Percentiles rank a stretch among this genome's conserved stretches.
Evolutionary conservation across 1,140 invertebrate species (phyloP).

Genomic region (Drosophila pectinifera): DNA sequence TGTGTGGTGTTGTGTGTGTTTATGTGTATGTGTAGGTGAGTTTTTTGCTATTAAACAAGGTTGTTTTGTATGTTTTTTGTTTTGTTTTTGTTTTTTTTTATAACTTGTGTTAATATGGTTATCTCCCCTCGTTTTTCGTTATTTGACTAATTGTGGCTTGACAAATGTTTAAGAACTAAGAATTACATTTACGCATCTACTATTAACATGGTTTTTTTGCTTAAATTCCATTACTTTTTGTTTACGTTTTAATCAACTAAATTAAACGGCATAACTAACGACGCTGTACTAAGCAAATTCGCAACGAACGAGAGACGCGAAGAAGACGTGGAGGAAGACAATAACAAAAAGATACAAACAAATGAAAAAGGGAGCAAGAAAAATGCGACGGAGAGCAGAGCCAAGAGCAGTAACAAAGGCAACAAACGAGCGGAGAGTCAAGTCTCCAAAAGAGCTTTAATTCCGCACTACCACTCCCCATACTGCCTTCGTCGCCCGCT

Average conservation of each 20-base stretch:
- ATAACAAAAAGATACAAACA: constrained; percentile 46
- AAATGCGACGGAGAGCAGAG: constrained; percentile 22
- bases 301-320: constrained; percentile 50
- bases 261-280: constrained; percentile 81
- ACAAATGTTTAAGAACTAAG: constrained; percentile 66
- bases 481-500: constrained; percentile 31
- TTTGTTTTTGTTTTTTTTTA: constrained; percentile 27
- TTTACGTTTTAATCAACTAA: constrained; percentile 76
- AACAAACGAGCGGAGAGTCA: constrained; percentile 38
- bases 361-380: constrained; percentile 26
- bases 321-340: constrained; percentile 38
- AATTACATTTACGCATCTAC: constrained; percentile 66
- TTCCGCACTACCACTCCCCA: constrained; percentile 17
- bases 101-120: constrained; percentile 39
- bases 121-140: constrained; percentile 53
- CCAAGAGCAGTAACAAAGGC: constrained; percentile 8
- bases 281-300: constrained; percentile 79
- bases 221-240: constrained; percentile 65
- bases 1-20: constrained; percentile 13
- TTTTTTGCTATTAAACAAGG: constrained; percentile 70
- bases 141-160: constrained; percentile 81
- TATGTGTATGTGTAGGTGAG: constrained; percentile 36
- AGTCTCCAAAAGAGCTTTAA: constrained; percentile 32
- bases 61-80: constrained; percentile 23
- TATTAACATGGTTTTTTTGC: constrained; percentile 73